Evolutionary conservation across 2,113 vertebrate genomes (phyloP), one percentile per base, ranked within the genome.

Genomic region (Sinocyclocheilus anshuiensis): DNA sequence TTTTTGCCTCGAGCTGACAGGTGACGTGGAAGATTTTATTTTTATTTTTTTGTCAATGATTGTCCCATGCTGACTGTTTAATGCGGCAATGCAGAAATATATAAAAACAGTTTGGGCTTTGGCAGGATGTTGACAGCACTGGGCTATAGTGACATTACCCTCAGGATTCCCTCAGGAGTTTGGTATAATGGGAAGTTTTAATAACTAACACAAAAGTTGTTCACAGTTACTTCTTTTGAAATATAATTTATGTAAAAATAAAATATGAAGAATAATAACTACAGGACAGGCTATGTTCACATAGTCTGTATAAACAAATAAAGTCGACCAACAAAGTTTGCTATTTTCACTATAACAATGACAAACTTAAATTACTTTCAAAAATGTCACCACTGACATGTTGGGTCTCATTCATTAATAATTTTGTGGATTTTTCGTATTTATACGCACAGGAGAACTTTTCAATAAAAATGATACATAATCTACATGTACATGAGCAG

Each of bases 61-160:
- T 36, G 29, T 55, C 42, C 48, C 15, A 48, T 74, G 55, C 55
- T 75, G 20, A 48, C 50, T 75, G 7, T 45, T 45, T 59, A 53
- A 71, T 72, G 24, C 33, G 3, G 55, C 48, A 59, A 36, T 77
- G 78, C 39, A 71, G 63, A 50, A 24, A 33, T 83, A 45, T 79
- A 15, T 63, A 83, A 85, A 83, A 33, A 82, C 18, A 36, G 57
- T 69, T 76, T 61, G n/a, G 67, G 75, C 63, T 71, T 79, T 79
- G 22, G 39, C 22, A 53, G 55, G 77, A 33, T 81, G 18, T 81
- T 88, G 45, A 67, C 71, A 85, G 80, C 78, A 88, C 10, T 29
- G 77, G 71, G 29, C 59, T 26, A 71, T 65, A 55, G 55, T 88
- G 78, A 85, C 83, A 82, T 85, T 59, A 77, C 71, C 83, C 45